Base-by-base conservation (phyloP, 2,797 vertebrate species). In the Dendrocincla tyrannina region DNA sequence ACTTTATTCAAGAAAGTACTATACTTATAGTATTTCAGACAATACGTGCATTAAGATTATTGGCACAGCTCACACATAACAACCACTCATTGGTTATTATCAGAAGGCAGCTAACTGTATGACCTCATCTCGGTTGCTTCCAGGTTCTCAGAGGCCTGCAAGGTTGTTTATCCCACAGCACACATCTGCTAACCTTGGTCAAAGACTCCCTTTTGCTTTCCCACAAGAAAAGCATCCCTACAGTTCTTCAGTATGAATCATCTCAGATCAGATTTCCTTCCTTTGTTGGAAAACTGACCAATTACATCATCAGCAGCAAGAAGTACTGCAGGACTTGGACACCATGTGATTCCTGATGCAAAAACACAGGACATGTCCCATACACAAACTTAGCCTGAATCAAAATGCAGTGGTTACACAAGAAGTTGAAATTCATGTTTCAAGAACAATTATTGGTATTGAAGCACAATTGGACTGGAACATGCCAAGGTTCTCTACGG, bases 201-300 rank as follows among this genome's bases (percentile, higher is more conserved):
- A n/a, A n/a, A n/a, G n/a, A n/a, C n/a, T n/a, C n/a, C n/a, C n/a
- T n/a, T n/a, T n/a, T n/a, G n/a, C n/a, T n/a, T n/a, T n/a, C n/a
- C n/a, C n/a, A n/a, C n/a, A n/a, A n/a, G n/a, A n/a, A n/a, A n/a
- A n/a, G n/a, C n/a, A n/a, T n/a, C n/a, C n/a, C n/a, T n/a, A n/a
- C n/a, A n/a, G n/a, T n/a, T n/a, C 50, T 42, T 88, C 50, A 39
- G 27, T 33, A 79, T 55, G 50, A 91, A 86, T 81, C 35, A 91
- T 16, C 58, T 82, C 47, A 52, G 64, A 83, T 30, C 11, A 64
- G 50, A 93, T 83, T 80, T 91, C 37, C 49, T 85, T 93, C 78
- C 56, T 90, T 35, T 75, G 39, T 2, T 73, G 50, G 50, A 90
- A 93, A 87, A 62, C 28, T 20, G 63, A 42, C 30, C 4, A 0